phyloP scores from a whole-genome alignment of 2,888 invertebrate genomes.

The Apeira syringaria region DNA sequence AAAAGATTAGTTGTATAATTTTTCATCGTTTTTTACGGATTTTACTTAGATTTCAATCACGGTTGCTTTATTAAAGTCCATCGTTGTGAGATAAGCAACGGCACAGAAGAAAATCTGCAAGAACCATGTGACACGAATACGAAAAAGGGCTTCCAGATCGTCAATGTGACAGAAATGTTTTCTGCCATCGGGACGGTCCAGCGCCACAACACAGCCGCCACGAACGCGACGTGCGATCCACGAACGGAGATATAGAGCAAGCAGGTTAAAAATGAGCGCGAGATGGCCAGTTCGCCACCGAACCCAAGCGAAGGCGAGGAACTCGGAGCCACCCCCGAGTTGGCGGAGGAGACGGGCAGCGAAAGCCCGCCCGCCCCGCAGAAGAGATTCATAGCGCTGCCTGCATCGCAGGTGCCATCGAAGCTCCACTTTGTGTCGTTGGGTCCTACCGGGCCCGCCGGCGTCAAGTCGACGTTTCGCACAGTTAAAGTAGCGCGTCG shows the following conservation, averaged over 20 bases:
- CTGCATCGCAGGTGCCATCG: slow-evolving; percentile 71
- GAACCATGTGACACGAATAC: slow-evolving; percentile 84
- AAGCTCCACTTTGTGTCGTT: slow-evolving; percentile 75
- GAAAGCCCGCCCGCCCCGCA: slow-evolving; percentile 77
- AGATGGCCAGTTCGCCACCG: slow-evolving; percentile 83
- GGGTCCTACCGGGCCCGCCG: slow-evolving; percentile 72
- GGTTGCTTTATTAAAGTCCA: slow-evolving; percentile 40
- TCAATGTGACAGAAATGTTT: slow-evolving; percentile 84
- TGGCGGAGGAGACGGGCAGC: slow-evolving; percentile 71
- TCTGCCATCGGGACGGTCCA: slow-evolving; percentile 79
- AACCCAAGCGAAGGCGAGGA: slow-evolving; percentile 80
- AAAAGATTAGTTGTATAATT: slow-evolving; percentile 64
- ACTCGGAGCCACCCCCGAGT: slow-evolving; percentile 63
- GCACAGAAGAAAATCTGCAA: slow-evolving; percentile 67
- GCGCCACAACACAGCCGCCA: slow-evolving; percentile 65
- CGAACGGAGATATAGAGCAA: slow-evolving; percentile 73
- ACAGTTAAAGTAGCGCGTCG: slow-evolving; percentile 76
- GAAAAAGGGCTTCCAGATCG: slow-evolving; percentile 81
- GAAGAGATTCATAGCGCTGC: slow-evolving; percentile 78
- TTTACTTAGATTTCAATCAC: slow-evolving; percentile 50
- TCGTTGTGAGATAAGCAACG: slow-evolving; percentile 41
- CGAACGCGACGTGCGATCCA: slow-evolving; percentile 68
- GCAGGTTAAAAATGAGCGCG: slow-evolving; percentile 80
- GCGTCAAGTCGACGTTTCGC: slow-evolving; percentile 77
- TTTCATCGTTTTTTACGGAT: slow-evolving; percentile 54